Percentiles rank a stretch among this genome's conserved stretches.
Evolutionary conservation across 2,113 vertebrate genomes (phyloP).

Genomic region (Mobula birostris): DNA sequence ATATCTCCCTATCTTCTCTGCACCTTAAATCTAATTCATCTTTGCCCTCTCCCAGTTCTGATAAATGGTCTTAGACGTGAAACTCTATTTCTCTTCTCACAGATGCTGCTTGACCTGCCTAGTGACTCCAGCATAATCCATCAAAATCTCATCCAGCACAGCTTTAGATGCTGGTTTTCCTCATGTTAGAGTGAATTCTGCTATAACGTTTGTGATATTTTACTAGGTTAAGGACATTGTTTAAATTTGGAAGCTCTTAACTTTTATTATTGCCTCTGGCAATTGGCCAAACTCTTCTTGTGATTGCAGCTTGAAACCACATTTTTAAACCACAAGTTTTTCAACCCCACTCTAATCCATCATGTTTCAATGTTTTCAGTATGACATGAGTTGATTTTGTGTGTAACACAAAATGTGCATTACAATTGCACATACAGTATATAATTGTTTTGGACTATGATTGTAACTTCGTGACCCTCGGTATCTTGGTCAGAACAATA

Average conservation of each 20-base stretch:
- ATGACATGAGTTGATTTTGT: neutral
- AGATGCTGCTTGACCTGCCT: no score
- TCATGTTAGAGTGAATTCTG: neutral
- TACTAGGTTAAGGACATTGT: neutral
- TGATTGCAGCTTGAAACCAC: neutral
- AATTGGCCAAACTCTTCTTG: neutral
- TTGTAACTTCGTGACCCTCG: neutral
- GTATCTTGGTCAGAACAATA: neutral
- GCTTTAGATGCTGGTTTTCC: neutral
- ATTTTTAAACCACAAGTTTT: neutral
- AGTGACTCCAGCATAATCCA: no score
- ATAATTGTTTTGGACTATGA: neutral
- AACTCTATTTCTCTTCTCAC: no score
- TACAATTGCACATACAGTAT: neutral
- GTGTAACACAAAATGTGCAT: neutral
- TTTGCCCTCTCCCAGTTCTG: no score
- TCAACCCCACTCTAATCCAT: neutral
- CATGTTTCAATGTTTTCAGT: neutral
- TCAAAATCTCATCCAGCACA: neutral
- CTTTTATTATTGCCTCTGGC: neutral
- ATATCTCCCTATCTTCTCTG: no score
- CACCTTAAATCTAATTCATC: no score
- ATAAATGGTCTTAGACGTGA: no score
- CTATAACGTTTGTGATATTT: neutral
- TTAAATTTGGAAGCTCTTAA: neutral